A percentile compares a stretch with the other conserved stretches of the same genome.
Evolutionary conservation across 2,888 invertebrate genomes (phyloP).

Genomic region (Drosophila niveifrons): DNA sequence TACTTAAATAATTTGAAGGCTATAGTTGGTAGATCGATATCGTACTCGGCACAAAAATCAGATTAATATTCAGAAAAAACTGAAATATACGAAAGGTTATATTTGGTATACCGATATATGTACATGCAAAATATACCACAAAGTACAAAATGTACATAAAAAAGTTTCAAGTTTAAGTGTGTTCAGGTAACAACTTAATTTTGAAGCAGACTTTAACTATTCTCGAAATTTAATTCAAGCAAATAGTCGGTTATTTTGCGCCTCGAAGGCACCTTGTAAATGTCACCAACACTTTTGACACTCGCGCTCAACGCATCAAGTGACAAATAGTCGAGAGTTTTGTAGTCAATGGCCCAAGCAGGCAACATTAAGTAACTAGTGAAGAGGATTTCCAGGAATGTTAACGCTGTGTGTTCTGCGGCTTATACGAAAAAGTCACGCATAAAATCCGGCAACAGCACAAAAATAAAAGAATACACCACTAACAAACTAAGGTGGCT

Average conservation of each 20-base stretch:
- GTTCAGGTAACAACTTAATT: too few species aligned
- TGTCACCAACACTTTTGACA: constrained; percentile 19
- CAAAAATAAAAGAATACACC: background rate
- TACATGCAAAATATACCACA: too few species aligned
- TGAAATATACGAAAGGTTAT: fast-evolving
- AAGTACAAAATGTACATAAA: too few species aligned
- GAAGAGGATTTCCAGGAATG: constrained; percentile 29
- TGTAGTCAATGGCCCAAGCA: constrained; percentile 1
- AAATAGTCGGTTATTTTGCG: background rate
- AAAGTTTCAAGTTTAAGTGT: too few species aligned
- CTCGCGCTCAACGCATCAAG: constrained; percentile 9
- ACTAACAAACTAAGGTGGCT: constrained; percentile 6
- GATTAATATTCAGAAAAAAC: too few species aligned
- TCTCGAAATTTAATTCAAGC: too few species aligned
- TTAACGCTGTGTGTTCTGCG: background rate
- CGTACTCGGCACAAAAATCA: too few species aligned
- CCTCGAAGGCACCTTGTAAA: background rate
- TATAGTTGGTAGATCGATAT: too few species aligned
- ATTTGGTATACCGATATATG: too few species aligned
- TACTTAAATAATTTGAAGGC: too few species aligned
- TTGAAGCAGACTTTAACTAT: too few species aligned
- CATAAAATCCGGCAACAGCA: constrained; percentile 11
- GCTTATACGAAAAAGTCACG: constrained; percentile 6
- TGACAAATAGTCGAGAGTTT: constrained; percentile 6
- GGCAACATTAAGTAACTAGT: constrained; percentile 1